phyloP scores from a whole-genome alignment of 1,140 invertebrate genomes.

The Drosophila athabasca region DNA sequence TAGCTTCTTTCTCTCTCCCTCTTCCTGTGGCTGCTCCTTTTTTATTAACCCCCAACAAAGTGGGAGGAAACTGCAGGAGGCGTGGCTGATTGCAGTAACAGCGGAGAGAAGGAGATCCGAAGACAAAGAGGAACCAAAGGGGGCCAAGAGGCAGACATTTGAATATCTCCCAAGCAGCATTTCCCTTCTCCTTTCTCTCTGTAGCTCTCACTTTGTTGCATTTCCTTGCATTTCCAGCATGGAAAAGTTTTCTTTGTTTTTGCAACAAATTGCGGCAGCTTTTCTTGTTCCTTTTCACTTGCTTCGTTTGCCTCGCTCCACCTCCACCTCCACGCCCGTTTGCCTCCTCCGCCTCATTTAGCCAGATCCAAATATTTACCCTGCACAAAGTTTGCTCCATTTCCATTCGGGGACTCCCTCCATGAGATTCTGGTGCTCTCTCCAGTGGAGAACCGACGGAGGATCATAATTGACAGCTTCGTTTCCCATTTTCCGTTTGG shows the following conservation, averaged over 20 bases:
- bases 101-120: neutral
- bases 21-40: neutral
- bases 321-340: constrained; percentile 8
- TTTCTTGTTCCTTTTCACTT: constrained; percentile 44
- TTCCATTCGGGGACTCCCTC: neutral
- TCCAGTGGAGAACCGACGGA: neutral
- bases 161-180: constrained; percentile 37
- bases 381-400: constrained; percentile 19
- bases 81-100: constrained; percentile 46
- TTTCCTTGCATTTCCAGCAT: constrained; percentile 37
- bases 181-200: constrained; percentile 4
- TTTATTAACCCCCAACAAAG: constrained; percentile 30
- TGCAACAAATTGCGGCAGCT: constrained; percentile 61
- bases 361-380: constrained; percentile 29
- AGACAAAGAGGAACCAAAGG: neutral
- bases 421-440: neutral
- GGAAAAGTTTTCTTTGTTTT: constrained; percentile 58
- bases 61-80: constrained; percentile 6
- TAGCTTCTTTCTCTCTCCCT: neutral
- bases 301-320: constrained; percentile 12
- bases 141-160: constrained; percentile 26
- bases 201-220: constrained; percentile 44
- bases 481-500: constrained; percentile 12
- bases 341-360: constrained; percentile 29
- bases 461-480: constrained; percentile 24